Evolutionary conservation across 2,797 vertebrate species (phyloP), one percentile per base, ranked within the genome.

Genomic region (Cirrhinus molitorella): DNA sequence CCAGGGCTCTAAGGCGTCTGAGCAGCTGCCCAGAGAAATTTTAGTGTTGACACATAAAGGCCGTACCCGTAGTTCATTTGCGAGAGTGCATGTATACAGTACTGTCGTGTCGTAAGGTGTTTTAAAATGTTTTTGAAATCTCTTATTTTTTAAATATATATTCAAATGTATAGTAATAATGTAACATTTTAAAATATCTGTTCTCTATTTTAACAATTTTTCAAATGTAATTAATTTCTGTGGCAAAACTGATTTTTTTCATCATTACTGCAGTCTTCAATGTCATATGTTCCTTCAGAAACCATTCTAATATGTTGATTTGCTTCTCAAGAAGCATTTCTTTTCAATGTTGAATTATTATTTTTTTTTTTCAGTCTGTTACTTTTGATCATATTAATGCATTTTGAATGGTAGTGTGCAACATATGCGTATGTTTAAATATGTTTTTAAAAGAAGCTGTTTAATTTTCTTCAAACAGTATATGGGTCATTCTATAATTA

Each of bases 21-120:
- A 83, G 55, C 78, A 70, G 66, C 59, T 74, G 75, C 53, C 13
- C 57, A 10, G 43, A 23, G 53, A 66, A 73, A 77, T 5, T 79
- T 53, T 13, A 79, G 28, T 37, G n/a, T 66, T 65, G 45, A 65
- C n/a, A 25, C 43, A 77, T 45, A 55, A 67, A 77, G 13, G 31
- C 14, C n/a, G 6, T 23, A 11, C 66, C 5, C 8, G 34, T 63
- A 63, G 14, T 63, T 66, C 2, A 37, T 51, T 34, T 79, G 43
- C 0, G 5, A 53, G 65, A 25, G 2, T 16, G 19, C 63, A 21
- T 71, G 16, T 13, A 14, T 19, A 23, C 3, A 70, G 13, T 55
- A 37, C 11, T 59, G 14, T 43, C 1, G 0, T 25, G 17, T 21
- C 10, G 1, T 28, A 7, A 7, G 14, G 11, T 49, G 10, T 51